Evolutionary conservation across 2,797 vertebrate genomes (phyloP), one percentile per base, ranked within the genome.

Genomic region (Clarias platycephalus): DNA sequence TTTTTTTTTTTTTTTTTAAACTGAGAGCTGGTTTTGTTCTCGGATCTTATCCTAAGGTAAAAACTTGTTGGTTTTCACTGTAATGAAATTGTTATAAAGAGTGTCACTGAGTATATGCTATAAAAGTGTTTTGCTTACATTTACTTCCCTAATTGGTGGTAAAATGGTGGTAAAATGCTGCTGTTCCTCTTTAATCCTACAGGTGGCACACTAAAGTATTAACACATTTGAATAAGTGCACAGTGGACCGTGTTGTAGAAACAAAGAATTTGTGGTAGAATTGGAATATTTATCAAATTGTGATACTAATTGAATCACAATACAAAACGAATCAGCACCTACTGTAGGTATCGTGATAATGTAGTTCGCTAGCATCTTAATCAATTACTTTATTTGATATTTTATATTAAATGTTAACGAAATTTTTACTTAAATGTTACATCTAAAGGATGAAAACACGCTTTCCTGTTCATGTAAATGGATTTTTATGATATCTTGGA

Each of bases 401-500:
- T 0, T 78, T 34, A 62, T 31, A 7, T 75, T 87, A 75, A 82
- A 84, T 62, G 49, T 68, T 34, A 44, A n/a, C n/a, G n/a, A n/a
- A n/a, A n/a, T n/a, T n/a, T n/a, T n/a, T n/a, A 7, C 18, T 75
- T 87, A 75, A 82, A 84, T 62, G 49, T 68, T 34, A 44, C 87
- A 84, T 76, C 72, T 81, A 67, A 79, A 88, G 26, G 75, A 85
- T 80, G 57, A 34, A 86, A 74, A 88, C 83, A 86, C 83, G 74
- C 74, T 76, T 84, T 89, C 86, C 6, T 88, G 80, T 88, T 87
- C 70, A 83, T 83, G 58, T 53, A 12, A 60, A 88, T 91, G 71
- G 81, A 90, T 31, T 92, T 87, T 93, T 93, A 92, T 76, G 83
- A 88, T 49, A 82, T 37, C 57, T 85, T 87, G 72, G 70, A 40